A percentile compares a stretch with the other conserved stretches of the same genome.
phyloP scores from a whole-genome alignment of 1,140 invertebrate species.

The Coptotermes formosanus region DNA sequence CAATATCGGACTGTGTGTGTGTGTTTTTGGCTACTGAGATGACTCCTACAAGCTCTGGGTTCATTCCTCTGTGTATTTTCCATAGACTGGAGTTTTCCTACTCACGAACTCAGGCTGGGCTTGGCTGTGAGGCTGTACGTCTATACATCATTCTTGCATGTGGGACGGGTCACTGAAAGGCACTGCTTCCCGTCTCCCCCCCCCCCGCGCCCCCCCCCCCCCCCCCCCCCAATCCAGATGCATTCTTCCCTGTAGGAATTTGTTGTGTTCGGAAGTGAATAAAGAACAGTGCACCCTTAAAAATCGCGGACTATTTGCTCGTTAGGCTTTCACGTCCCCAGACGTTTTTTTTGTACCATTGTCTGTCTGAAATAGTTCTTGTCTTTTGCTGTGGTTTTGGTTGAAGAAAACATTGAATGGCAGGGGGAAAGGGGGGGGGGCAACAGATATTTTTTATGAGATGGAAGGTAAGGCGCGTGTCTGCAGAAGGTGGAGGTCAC shows the following conservation, averaged over 20 bases:
- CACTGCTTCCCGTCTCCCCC: not conserved
- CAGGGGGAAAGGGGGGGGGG: not conserved
- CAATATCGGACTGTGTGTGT: too few relatives aligned
- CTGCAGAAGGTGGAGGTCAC: not conserved
- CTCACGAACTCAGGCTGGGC: too few relatives aligned
- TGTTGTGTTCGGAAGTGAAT: not conserved
- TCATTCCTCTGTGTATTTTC: too few relatives aligned
- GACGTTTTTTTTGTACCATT: not conserved
- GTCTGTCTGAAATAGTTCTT: not conserved
- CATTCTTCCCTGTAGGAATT: not conserved
- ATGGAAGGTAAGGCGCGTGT: not conserved
- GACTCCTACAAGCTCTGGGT: too few relatives aligned
- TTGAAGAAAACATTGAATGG: not conserved
- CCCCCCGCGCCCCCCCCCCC: too few relatives aligned
- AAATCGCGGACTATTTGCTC: not conserved
- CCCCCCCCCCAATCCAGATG: too few relatives aligned
- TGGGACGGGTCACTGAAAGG: not conserved
- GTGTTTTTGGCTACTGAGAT: too few relatives aligned
- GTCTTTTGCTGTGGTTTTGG: not conserved
- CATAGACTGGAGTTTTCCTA: too few relatives aligned
- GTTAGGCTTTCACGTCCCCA: not conserved
- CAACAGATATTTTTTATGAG: constrained; percentile 2
- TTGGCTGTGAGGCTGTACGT: not conserved
- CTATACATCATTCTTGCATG: not conserved
- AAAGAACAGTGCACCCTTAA: not conserved